Percentiles rank a stretch among this genome's conserved stretches.
Evolutionary conservation across 2,797 vertebrate genomes (phyloP).

Genomic region (Rhodeus uyekii): DNA sequence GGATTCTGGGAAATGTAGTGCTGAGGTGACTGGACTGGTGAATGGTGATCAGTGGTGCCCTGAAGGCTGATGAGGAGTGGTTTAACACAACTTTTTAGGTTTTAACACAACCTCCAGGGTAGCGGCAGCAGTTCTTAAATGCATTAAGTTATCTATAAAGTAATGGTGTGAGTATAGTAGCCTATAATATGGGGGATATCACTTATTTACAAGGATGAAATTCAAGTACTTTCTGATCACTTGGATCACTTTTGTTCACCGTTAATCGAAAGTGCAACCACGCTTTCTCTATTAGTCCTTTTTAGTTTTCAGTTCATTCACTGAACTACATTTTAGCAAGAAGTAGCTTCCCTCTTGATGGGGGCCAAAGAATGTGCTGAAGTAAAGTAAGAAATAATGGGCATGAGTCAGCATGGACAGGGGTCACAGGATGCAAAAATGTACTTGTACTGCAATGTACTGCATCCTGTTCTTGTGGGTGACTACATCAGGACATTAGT

Average conservation of each 20-base stretch:
- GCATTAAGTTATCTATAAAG: not conserved
- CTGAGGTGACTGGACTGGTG: too few species aligned
- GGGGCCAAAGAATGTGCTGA: not conserved
- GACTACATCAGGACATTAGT: constrained; percentile 3
- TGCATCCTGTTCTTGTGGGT: not conserved
- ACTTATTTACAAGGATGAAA: not conserved
- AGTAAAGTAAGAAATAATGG: constrained; percentile 11
- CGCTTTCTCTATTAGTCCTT: not conserved
- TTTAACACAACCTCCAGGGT: too few species aligned
- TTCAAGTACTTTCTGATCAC: not conserved
- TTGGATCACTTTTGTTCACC: not conserved
- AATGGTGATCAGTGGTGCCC: too few species aligned
- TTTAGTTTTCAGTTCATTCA: not conserved
- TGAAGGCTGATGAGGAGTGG: too few species aligned
- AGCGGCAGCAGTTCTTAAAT: too few species aligned
- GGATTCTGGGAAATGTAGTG: too few species aligned
- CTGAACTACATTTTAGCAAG: not conserved
- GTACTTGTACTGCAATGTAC: too few species aligned
- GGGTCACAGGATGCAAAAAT: not conserved
- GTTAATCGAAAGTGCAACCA: not conserved
- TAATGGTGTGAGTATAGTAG: not conserved
- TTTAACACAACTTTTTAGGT: too few species aligned
- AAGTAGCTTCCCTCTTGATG: not conserved
- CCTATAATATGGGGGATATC: not conserved
- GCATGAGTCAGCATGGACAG: not conserved